These are phyloP conservation scores for Sebastes cheni DNA, from an alignment of 2,797 vertebrate species.

Conservation along the genomic window DNA sequence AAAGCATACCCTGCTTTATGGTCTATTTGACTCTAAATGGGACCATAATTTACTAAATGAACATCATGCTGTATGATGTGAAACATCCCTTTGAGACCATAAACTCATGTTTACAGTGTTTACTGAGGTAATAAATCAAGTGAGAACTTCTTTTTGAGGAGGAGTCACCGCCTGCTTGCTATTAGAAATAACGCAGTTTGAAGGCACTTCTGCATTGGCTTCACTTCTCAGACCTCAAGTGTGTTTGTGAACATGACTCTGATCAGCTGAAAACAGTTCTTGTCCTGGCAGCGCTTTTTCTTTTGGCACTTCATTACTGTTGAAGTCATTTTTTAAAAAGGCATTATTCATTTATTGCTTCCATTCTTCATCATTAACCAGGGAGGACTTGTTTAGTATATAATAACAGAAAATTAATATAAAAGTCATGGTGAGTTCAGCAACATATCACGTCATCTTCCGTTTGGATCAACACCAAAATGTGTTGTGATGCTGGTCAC, in stretches of 20 bases:
- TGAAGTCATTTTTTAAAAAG: neutral
- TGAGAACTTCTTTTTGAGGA: too few relatives aligned
- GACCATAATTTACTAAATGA: too few relatives aligned
- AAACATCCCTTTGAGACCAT: too few relatives aligned
- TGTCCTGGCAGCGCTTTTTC: neutral
- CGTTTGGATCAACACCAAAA: slow-evolving; percentile 2
- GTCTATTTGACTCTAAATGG: too few relatives aligned
- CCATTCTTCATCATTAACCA: neutral
- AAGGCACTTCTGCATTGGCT: too few relatives aligned
- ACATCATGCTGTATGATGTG: too few relatives aligned
- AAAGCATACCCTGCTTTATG: too few relatives aligned
- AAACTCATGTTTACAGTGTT: too few relatives aligned
- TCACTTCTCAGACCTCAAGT: too few relatives aligned
- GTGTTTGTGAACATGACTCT: neutral
- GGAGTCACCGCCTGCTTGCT: too few relatives aligned
- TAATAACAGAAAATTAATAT: neutral
- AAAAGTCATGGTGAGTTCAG: neutral
- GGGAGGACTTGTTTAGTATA: neutral
- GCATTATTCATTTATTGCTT: neutral
- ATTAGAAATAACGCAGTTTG: too few relatives aligned
- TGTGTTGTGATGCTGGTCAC: slow-evolving; percentile 17
- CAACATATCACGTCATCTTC: slow-evolving; percentile 11
- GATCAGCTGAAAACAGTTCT: neutral
- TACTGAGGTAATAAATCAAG: too few relatives aligned
- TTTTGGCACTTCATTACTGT: neutral